phyloP scores from a whole-genome alignment of 2,113 vertebrate species.

The Suncus etruscus region DNA sequence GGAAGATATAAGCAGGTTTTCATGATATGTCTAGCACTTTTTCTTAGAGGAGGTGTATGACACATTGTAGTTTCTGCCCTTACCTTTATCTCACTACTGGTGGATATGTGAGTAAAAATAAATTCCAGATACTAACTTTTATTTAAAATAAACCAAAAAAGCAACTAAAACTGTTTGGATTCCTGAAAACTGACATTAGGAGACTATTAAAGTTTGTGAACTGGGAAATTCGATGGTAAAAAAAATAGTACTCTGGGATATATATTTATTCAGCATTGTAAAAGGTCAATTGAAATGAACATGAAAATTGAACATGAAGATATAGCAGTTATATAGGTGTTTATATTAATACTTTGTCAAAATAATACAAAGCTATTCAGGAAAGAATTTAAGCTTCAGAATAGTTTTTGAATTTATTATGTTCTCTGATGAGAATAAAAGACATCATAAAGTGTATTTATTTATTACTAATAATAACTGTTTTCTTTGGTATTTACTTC shows the following conservation, averaged over 20 bases:
- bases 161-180: not conserved
- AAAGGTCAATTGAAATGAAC: not conserved
- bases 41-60: not conserved
- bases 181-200: not conserved
- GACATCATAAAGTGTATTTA: not conserved
- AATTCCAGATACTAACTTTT: not conserved
- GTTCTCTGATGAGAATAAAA: conserved; percentile 37
- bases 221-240: conserved; percentile 24
- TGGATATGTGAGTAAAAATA: not conserved
- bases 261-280: not conserved
- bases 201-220: conserved; percentile 45
- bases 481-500: conserved; percentile 24
- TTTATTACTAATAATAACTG: conserved; percentile 33
- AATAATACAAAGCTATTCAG: not conserved
- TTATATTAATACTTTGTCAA: not conserved
- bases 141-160: conserved; percentile 18
- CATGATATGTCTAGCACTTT: not conserved
- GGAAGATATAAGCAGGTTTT: not conserved
- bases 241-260: not conserved
- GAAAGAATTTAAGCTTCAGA: not conserved
- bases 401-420: conserved; percentile 24
- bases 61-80: not conserved
- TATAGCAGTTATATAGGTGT: not conserved
- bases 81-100: not conserved
- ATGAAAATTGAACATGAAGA: not conserved